Base-by-base conservation (phyloP, 2,888 invertebrate species). In the Rhabditophanes sp. region DNA sequence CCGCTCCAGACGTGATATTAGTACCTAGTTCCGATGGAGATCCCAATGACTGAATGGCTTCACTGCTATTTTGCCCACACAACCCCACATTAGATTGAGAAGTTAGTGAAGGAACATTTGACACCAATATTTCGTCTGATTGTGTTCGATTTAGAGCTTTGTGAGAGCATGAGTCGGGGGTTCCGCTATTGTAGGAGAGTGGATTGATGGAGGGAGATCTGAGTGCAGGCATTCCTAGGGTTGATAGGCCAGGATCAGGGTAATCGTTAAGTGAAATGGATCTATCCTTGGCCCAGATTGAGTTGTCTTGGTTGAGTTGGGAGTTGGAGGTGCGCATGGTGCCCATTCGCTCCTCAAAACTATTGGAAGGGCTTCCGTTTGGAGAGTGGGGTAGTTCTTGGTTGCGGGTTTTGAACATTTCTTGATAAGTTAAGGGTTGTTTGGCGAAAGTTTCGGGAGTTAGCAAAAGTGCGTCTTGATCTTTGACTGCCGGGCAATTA, bases 401-500 rank as follows among this genome's bases (percentile, higher is more conserved):
- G 37, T 59, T 56, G 25, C 50, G 39, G 33, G 50, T 46, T 17
- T 54, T 51, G 41, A 60, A 55, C 59, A 60, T 55, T 33, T 53
- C 50, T 32, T 50, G 55, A 36, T 55, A 57, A 43, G 56, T 50
- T 2, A 59, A 33, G 4, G 58, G 58, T 28, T 58, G 57, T 20
- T 51, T 47, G n/a, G 56, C 54, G 29, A 58, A 58, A 4, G 58
- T 53, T 28, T 58, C 58, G 6, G 58, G 58, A 2, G 58, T 56
- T 26, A 58, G 39, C 44, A 58, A 47, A 25, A 48, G 49, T 16
- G 50, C 56, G 16, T 48, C 48, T 14, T 39, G 39, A n/a, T 56
- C 58, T 26, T 52, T 51, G 12, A 56, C 49, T 3, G 57, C 58
- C n/a, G 59, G 52, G 35, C 57, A 58, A 35, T 56, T 46, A n/a